Percentiles rank a stretch among this genome's conserved stretches.
Evolutionary conservation across 1,140 invertebrate species (phyloP).

Genomic region (Rhopalosiphum padi): DNA sequence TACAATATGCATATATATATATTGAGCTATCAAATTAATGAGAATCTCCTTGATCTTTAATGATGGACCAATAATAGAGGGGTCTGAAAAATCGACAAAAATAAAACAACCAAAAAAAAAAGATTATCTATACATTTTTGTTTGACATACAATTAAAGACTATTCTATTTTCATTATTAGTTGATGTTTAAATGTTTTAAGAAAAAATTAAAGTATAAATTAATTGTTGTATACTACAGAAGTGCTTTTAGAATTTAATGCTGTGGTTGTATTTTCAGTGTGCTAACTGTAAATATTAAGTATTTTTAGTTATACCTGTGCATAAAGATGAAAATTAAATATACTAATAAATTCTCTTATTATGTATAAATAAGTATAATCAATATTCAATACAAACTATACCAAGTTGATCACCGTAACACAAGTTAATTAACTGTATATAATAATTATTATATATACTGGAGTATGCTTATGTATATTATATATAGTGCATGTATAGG

Average conservation of each 20-base stretch:
- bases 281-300: too few relatives aligned
- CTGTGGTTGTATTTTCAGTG: too few relatives aligned
- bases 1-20: too few relatives aligned
- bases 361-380: not conserved
- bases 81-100: not conserved
- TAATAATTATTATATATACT: too few relatives aligned
- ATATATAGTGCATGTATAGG: not conserved
- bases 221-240: not conserved
- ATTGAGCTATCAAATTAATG: not conserved
- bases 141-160: not conserved
- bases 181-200: not conserved
- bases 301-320: too few relatives aligned
- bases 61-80: not conserved
- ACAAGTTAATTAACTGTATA: not conserved
- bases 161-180: not conserved
- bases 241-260: too few relatives aligned
- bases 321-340: not conserved
- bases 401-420: not conserved
- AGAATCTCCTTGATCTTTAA: not conserved
- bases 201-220: not conserved
- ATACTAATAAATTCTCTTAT: not conserved
- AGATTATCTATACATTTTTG: not conserved
- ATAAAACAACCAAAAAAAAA: not conserved
- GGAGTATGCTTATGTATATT: too few relatives aligned
- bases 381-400: not conserved